phyloP scores from a whole-genome alignment of 2,888 invertebrate species.

The Drosophila demipolita region DNA sequence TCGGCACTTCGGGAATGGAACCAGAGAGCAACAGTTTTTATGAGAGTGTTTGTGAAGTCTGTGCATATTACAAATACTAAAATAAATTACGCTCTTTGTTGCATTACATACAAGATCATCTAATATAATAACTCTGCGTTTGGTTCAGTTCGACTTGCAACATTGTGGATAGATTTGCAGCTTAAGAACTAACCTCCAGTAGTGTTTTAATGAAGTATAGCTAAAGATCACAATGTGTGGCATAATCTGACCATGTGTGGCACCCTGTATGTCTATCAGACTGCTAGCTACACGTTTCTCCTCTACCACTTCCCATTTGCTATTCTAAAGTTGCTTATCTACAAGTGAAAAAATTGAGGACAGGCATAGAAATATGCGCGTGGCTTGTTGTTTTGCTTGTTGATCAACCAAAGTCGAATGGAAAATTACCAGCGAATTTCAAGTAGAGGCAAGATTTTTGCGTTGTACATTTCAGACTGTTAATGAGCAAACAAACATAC shows the following conservation, averaged over 20 bases:
- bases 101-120: not conserved
- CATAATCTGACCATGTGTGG: not conserved
- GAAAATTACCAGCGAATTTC: slow-evolving; percentile 37
- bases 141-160: not conserved
- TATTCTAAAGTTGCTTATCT: slow-evolving; percentile 21
- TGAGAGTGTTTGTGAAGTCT: slow-evolving; percentile 34
- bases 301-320: not conserved
- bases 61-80: slow-evolving; percentile 30
- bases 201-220: not conserved
- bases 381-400: slow-evolving; percentile 16
- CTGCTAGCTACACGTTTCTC: not conserved
- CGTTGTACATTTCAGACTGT: slow-evolving; percentile 4
- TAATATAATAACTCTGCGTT: not conserved
- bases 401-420: slow-evolving; percentile 24
- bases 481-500: not conserved
- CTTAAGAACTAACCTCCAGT: too few relatives aligned
- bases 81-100: slow-evolving; percentile 4
- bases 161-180: too few relatives aligned
- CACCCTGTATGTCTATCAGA: slow-evolving; percentile 10
- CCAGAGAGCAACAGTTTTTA: slow-evolving; percentile 26
- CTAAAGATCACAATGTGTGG: not conserved
- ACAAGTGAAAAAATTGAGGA: slow-evolving; percentile 1
- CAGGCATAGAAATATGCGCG: slow-evolving; percentile 10
- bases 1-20: not conserved
- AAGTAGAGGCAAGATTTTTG: slow-evolving; percentile 11